Evolutionary conservation across 2,888 invertebrate genomes (phyloP).

Genomic region (Tachystola acroxantha): DNA sequence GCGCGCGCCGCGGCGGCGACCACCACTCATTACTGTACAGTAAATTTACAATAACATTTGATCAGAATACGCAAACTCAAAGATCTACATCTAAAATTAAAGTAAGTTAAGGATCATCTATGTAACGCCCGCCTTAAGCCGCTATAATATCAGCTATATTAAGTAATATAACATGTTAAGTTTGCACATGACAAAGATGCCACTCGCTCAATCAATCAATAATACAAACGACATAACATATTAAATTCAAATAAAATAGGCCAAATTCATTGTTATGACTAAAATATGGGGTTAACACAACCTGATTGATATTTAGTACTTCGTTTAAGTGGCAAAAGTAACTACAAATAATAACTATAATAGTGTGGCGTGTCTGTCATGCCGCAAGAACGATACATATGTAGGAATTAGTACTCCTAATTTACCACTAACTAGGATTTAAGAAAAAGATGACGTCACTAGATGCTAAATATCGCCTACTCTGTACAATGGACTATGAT

Average conservation of each 20-base stretch:
- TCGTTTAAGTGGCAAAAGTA: slow-evolving; percentile 39
- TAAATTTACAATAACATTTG: slow-evolving; percentile 74
- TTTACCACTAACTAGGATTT: slow-evolving; percentile 67
- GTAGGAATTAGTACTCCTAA: slow-evolving; percentile 65
- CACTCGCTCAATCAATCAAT: slow-evolving; percentile 28
- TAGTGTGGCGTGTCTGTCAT: slow-evolving; percentile 60
- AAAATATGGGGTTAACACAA: slow-evolving; percentile 62
- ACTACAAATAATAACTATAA: slow-evolving; percentile 31
- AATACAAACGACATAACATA: slow-evolving; percentile 29
- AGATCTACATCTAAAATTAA: slow-evolving; percentile 66
- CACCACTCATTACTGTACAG: slow-evolving; percentile 58
- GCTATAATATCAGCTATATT: slow-evolving; percentile 71
- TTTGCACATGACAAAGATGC: slow-evolving; percentile 64
- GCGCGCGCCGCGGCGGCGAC: slow-evolving; percentile 41
- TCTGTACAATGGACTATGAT: slow-evolving; percentile 76
- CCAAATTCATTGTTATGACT: slow-evolving; percentile 66
- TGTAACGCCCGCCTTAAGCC: slow-evolving; percentile 70
- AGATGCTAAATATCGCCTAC: slow-evolving; percentile 66
- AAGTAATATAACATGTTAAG: slow-evolving; percentile 60
- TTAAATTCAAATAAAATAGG: slow-evolving; percentile 57
- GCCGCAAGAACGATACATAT: slow-evolving; percentile 57
- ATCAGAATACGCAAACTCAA: slow-evolving; percentile 73
- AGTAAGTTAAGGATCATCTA: slow-evolving; percentile 59
- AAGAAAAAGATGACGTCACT: slow-evolving; percentile 60
- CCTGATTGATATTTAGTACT: slow-evolving; percentile 40